Base-by-base conservation (phyloP, 2,797 vertebrate species). In the Enteromius treurensis region DNA sequence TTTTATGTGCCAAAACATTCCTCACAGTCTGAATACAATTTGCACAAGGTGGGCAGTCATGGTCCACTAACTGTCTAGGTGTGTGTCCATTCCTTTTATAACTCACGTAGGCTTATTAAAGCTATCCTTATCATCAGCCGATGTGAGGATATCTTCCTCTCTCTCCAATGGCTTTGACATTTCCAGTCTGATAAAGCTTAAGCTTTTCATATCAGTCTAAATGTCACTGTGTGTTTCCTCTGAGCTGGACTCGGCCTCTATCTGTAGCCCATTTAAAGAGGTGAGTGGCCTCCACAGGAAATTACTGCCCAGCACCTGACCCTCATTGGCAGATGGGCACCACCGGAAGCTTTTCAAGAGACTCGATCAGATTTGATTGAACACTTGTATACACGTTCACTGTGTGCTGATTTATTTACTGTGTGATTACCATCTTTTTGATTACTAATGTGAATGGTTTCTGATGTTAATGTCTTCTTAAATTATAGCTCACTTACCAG, bases 161-260 rank as follows among this genome's bases (percentile, higher is more conserved):
- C 21, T 21, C 17, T 53, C 40, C 83, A 77, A 64, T 85, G 79
- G 81, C 70, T 79, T 87, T 89, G 88, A 89, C 89, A 90, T 90
- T 89, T 90, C 45, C 84, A 81, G 81, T 29, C 47, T 23, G 81
- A 83, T 87, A 87, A 87, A 80, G 62, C 69, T 77, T 79, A 81
- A 88, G 87, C 86, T 82, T 81, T 88, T 88, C 84, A 86, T 87
- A 87, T 83, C 86, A 80, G 81, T 80, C 82, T 88, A 88, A 90
- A 90, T 89, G 89, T 88, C 85, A 90, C 65, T 81, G 64, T 60
- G 82, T 79, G 58, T 81, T 84, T 90, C 80, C 82, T 79, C 70
- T 65, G 64, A 84, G 84, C 13, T 29, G 65, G 47, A 76, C 60
- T 49, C 19, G 26, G 26, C 81, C 21, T 65, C 47, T 71, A 68